A percentile compares a stretch with the other conserved stretches of the same genome.
Conservation (phyloP, 2,888 invertebrate genomes). For the Petrolisthes cinctipes region DNA sequence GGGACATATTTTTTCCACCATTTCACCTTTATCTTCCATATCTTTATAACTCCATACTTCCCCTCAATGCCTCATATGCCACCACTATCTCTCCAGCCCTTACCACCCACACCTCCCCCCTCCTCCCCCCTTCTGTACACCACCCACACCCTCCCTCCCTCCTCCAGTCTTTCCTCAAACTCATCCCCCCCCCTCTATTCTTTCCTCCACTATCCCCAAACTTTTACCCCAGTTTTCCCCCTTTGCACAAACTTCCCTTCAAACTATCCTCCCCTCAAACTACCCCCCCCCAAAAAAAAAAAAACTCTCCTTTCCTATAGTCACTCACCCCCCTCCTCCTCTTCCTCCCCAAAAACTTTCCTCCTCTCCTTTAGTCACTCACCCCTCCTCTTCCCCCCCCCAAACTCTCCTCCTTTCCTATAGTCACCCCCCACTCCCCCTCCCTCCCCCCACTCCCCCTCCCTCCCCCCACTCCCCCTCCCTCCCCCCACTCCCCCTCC, state of each 20-base stretch:
- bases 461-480: background rate
- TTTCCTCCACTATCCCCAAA: background rate
- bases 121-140: background rate
- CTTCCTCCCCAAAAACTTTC: background rate
- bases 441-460: background rate
- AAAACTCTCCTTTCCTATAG: background rate
- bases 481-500: background rate
- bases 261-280: background rate
- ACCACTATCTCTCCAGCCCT: background rate
- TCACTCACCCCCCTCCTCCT: background rate
- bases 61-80: too few species aligned
- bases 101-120: background rate
- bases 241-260: background rate
- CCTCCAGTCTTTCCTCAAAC: background rate
- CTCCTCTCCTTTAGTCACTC: background rate
- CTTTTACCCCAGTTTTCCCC: background rate
- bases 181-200: background rate
- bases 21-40: background rate
- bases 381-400: background rate
- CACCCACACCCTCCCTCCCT: background rate
- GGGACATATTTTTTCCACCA: background rate
- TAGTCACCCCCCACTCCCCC: background rate
- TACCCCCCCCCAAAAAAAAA: background rate
- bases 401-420: background rate
- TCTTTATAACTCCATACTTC: background rate